phyloP scores from a whole-genome alignment of 23 tunicate genomes.

The Ascidia mentula region DNA sequence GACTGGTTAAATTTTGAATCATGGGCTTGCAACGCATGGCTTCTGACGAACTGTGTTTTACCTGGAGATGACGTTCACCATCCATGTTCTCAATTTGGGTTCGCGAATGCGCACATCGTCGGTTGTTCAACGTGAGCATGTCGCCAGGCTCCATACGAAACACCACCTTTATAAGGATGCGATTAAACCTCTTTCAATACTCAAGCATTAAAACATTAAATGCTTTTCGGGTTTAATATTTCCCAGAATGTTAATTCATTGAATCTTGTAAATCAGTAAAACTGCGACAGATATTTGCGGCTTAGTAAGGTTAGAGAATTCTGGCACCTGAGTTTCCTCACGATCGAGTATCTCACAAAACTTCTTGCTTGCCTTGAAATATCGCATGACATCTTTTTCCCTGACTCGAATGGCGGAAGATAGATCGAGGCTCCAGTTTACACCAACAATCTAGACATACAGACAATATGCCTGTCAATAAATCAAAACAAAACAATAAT shows the following conservation, averaged over 20 bases:
- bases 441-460: slow-evolving; percentile 14
- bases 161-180: slow-evolving; percentile 13
- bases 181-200: too few relatives aligned
- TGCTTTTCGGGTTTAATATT: too few relatives aligned
- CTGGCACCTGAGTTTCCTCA: slow-evolving; percentile 15
- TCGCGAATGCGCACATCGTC: slow-evolving; percentile 40
- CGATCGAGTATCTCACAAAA: background rate
- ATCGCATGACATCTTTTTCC: slow-evolving; percentile 29
- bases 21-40: too few relatives aligned
- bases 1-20: too few relatives aligned
- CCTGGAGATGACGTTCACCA: too few relatives aligned
- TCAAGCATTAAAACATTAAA: too few relatives aligned
- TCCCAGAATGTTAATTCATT: too few relatives aligned
- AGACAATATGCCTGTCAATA: too few relatives aligned
- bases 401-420: slow-evolving; percentile 8
- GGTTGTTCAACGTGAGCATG: slow-evolving; percentile 18
- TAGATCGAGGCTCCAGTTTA: slow-evolving; percentile 16
- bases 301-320: too few relatives aligned
- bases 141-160: slow-evolving; percentile 27
- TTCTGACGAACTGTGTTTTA: background rate
- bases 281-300: too few relatives aligned
- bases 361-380: slow-evolving; percentile 19
- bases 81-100: slow-evolving; percentile 15
- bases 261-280: too few relatives aligned
- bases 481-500: too few relatives aligned